Base-by-base conservation (phyloP, 2,113 vertebrate genomes). In the Fulmarus glacialis region DNA sequence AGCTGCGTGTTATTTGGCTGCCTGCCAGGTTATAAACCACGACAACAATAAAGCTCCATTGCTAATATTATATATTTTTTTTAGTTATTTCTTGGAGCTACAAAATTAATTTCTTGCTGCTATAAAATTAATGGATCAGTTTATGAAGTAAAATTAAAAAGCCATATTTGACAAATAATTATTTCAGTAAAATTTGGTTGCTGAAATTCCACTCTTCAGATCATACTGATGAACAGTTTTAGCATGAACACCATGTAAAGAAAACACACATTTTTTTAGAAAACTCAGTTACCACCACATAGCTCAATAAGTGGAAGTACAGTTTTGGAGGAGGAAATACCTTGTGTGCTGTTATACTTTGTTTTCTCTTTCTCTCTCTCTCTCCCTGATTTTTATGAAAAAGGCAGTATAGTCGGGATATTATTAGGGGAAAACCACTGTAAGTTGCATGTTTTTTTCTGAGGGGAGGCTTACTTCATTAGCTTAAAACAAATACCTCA, bases 111-210 rank as follows among this genome's bases (percentile, higher is more conserved):
- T 18, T 45, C 43, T 45, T 45, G 17, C 45, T 45, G 45, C 45
- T 45, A 45, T 45, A 45, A 45, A 45, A 45, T 45, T 45, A 59
- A 73, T 29, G 6, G 3, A 56, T 68, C 24, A 17, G 22, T 21
- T 67, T 64, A n/a, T 62, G 18, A 80, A 53, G 8, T 38, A 77
- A 91, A 77, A 68, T 64, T 64, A 5, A 73, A 60, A 89, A 87
- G 5, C 0, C 0, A 0, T 19, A 50, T 74, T 56, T 38, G 9
- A 55, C 23, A 86, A 62, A 53, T 40, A 75, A 27, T 32, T 38
- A 29, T 50, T 52, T 68, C 4, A 24, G 6, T 62, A 43, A 58
- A 43, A 52, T 60, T 56, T 47, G 0, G 4, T 66, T 77, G 30
- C 9, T 66, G 53, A 78, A 87, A 68, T 87, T n/a, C 15, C 20